These are phyloP conservation scores for Subacronicta megacephala DNA, from an alignment of 2,888 invertebrate genomes.

Conservation along the genomic window DNA sequence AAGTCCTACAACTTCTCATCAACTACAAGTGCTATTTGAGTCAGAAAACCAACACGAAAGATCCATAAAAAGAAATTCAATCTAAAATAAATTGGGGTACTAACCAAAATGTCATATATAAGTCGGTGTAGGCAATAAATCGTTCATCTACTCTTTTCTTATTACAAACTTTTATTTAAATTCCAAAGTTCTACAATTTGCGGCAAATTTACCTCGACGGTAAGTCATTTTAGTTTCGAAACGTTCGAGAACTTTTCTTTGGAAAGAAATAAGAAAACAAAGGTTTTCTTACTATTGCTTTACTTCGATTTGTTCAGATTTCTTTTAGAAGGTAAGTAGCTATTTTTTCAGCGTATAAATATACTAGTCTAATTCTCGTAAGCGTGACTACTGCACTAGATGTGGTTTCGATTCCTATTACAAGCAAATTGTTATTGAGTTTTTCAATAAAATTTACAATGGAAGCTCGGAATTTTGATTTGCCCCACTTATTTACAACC, in stretches of 20 bases:
- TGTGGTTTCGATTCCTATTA: no score
- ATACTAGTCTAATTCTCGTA: no score
- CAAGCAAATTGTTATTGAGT: no score
- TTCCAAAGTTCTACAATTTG: constrained; percentile 36
- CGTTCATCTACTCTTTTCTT: constrained; percentile 32
- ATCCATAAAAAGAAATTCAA: not conserved
- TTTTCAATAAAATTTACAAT: no score
- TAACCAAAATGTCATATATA: constrained; percentile 13
- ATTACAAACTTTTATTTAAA: constrained; percentile 48
- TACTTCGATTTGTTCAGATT: not conserved
- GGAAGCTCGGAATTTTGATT: no score
- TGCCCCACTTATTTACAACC: no score
- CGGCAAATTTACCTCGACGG: constrained; percentile 18
- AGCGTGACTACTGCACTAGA: no score
- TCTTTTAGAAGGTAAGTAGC: not conserved
- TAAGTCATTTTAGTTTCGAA: constrained; percentile 35
- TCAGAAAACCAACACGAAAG: not conserved
- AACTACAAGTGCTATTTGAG: no score
- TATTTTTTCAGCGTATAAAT: not conserved
- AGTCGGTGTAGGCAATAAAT: constrained; percentile 23
- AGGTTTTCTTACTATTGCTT: not conserved
- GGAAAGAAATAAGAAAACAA: constrained; percentile 14
- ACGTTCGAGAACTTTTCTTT: constrained; percentile 15
- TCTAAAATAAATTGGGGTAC: not conserved
- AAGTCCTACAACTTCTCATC: no score